phyloP scores from a whole-genome alignment of 2,797 vertebrate species.

The Morus bassanus region DNA sequence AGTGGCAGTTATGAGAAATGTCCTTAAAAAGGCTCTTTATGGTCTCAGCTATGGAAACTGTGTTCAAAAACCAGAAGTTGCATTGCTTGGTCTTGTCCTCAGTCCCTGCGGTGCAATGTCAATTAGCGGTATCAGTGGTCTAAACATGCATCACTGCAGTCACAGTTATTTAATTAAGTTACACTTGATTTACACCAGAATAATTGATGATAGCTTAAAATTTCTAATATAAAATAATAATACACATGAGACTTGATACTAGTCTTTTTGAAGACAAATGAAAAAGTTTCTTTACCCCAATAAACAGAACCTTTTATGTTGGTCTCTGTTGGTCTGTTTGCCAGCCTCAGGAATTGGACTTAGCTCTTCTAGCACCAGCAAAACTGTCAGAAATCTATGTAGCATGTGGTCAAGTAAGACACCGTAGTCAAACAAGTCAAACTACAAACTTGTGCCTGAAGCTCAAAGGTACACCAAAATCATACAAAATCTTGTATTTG shows the following conservation, averaged over 20 bases:
- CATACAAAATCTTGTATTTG: not conserved
- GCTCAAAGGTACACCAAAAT: constrained; percentile 17
- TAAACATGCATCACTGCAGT: not conserved
- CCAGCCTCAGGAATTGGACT: not conserved
- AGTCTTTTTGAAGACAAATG: not conserved
- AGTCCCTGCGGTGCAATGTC: constrained; percentile 56
- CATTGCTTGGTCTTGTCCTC: constrained; percentile 15
- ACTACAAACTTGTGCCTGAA: not conserved
- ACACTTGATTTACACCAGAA: constrained; percentile 5
- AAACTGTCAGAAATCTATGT: not conserved
- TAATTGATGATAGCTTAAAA: not conserved
- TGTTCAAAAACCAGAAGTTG: not conserved
- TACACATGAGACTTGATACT: not conserved
- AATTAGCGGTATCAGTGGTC: not conserved
- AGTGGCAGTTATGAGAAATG: constrained; percentile 51
- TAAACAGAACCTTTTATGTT: not conserved
- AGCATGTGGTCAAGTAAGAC: not conserved
- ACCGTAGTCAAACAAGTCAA: not conserved
- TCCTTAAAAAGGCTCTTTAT: constrained; percentile 38
- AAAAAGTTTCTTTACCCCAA: not conserved
- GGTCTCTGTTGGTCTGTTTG: constrained; percentile 10
- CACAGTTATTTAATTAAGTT: not conserved
- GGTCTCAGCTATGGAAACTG: constrained; percentile 32
- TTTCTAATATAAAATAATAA: not conserved
- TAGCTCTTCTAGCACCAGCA: not conserved